Conservation (phyloP, 1,140 invertebrate genomes). For the Zaprionus ornatus region DNA sequence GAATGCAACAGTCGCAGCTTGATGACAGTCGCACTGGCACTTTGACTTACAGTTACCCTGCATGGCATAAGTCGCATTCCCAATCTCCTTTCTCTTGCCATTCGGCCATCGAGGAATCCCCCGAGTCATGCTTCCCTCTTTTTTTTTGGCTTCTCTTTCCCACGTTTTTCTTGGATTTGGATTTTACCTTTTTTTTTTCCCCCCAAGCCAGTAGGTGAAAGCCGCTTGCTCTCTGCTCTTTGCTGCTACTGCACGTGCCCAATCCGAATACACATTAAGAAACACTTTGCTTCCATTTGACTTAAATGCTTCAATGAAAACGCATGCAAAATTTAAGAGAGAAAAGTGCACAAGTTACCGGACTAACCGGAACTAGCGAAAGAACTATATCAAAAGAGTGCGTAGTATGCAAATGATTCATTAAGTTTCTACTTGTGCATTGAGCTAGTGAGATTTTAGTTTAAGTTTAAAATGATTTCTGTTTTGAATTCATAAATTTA, state of each 20-base stretch:
- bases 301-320: neutral
- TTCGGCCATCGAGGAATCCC: neutral
- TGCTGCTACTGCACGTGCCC: neutral
- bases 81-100: neutral
- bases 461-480: no score
- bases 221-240: neutral
- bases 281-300: constrained; percentile 1
- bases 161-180: neutral
- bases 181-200: neutral
- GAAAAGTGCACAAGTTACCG: neutral
- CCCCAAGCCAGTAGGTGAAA: neutral
- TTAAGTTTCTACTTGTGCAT: no score
- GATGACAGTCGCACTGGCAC: neutral
- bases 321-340: neutral
- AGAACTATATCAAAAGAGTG: neutral
- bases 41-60: neutral
- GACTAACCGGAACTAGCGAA: neutral
- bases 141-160: neutral
- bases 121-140: neutral
- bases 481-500: no score
- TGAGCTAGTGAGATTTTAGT: no score
- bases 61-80: neutral
- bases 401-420: neutral
- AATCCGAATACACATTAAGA: neutral
- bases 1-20: constrained; percentile 51